Evolutionary conservation across 2,797 vertebrate species (phyloP), one percentile per base, ranked within the genome.

Genomic region (Amphiprion clarkii): DNA sequence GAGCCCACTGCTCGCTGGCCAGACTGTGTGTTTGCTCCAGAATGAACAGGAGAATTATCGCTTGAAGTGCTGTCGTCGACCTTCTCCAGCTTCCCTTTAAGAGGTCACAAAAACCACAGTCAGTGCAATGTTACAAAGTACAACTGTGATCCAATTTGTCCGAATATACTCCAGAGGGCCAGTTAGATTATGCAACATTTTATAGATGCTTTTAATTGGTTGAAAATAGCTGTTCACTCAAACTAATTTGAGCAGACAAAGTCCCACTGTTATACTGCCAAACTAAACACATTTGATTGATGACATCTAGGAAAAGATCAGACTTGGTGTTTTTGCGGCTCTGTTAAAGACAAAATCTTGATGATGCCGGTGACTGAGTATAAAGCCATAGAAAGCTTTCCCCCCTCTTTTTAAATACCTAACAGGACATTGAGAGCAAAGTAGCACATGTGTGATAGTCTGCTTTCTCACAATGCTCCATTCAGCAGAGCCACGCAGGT

Each of bases 1-100:
- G 96, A 96, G 72, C 97, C 78, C 3, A 97, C 94, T 70, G 95
- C 94, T 8, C 96, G 95, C 39, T 96, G 94, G 44, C 95, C 88
- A 0, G 95, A 93, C 62, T 97, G 96, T 17, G 76, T 42, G 21
- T 74, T 85, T 0, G 53, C 92, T 58, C 93, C 96, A 46, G 94
- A 96, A n/a, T 95, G 95, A 39, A 90, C 70, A 10, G 95, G 95
- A 8, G 96, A 97, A 74, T 93, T 86, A 56, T 97, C 95, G 23
- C 93, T 95, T 0, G 92, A 90, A 51, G 89, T 77, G 51, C 93
- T 92, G 9, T 97, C 96, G 80, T 94, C 82, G 2, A 53, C 87
- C 88, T 90, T 93, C 68, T 97, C 96, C 17, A 90, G 85, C 71
- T 96, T 96, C 89, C 94, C 98, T 99, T 81, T 59, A 8, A 71